Percentiles rank a stretch among this genome's conserved stretches.
phyloP scores from a whole-genome alignment of 2,888 invertebrate species.

The Napeogenes inachia region DNA sequence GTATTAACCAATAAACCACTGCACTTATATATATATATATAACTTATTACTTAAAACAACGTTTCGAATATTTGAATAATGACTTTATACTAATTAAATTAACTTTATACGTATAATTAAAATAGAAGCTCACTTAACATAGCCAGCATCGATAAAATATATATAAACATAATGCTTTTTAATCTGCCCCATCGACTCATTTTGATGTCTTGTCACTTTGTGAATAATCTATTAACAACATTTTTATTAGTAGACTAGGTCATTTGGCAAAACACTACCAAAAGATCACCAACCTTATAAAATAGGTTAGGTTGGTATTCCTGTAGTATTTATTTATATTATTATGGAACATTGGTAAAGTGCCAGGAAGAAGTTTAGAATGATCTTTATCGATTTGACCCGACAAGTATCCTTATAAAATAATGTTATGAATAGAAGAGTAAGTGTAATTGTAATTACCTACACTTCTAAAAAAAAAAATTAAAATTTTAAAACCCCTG shows the following conservation, averaged over 20 bases:
- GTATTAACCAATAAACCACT: no score
- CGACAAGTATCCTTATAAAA: background rate
- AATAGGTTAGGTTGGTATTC: conserved; percentile 2
- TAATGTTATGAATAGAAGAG: background rate
- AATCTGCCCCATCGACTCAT: no score
- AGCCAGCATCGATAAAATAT: no score
- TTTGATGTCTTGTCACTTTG: background rate
- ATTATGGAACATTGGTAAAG: conserved; percentile 2
- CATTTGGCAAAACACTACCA: background rate
- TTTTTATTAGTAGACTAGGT: background rate
- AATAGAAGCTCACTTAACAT: no score
- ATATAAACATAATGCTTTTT: no score
- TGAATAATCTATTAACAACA: background rate
- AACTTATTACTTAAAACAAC: no score
- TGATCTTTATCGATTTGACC: background rate
- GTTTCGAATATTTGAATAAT: no score
- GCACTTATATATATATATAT: no score
- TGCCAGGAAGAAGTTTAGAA: conserved; percentile 2
- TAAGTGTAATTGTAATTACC: background rate
- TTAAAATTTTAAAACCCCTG: no score
- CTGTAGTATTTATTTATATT: background rate
- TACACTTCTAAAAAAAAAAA: background rate
- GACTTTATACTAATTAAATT: no score
- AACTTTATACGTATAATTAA: no score
- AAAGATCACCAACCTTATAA: background rate